Base-by-base conservation (phyloP, 2,113 vertebrate species). In the Saccopteryx leptura region DNA sequence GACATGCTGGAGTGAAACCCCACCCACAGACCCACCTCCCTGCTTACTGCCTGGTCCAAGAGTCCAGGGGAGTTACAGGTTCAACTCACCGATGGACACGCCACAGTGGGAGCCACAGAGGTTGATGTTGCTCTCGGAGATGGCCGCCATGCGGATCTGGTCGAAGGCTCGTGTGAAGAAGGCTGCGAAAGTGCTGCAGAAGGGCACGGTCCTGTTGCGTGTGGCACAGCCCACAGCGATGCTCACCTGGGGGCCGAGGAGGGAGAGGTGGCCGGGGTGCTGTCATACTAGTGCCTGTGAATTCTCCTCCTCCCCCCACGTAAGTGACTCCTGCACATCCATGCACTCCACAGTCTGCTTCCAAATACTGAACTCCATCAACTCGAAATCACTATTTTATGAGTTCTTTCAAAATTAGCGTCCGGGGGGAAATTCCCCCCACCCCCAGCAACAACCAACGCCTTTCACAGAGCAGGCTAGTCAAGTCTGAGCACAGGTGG, bases 51-150 rank as follows among this genome's bases (percentile, higher is more conserved):
- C 26, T n/a, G 87, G 39, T n/a, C 46, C 23, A 18, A 23, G 23
- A 24, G 33, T 10, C 17, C 9, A 10, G 60, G 58, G 69, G 48
- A 2, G 46, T 13, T 0, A 8, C 10, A 18, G 69, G 28, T 4
- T 2, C 1, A 5, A 56, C 99, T 99, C 97, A 99, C 99, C 99
- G 0, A 99, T 99, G 92, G 99, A 99, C n/a, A 99, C 98, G 0
- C 99, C 99, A 0, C 99, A 99, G 98, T 99, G 99, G 0, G 99
- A 99, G 92, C 99, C 99, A 6, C 99, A 99, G 83, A 99, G 98
- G 94, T 99, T 99, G 98, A 99, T 98, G 98, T 99, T 99, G 98
- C 99, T 99, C 72, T 99, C 99, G 0, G 99, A 99, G 97, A 99
- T 99, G 95, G 99, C 99, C 0, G 99, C 99, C 99, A 99, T 99